Evolutionary conservation across 2,113 vertebrate genomes (phyloP), one percentile per base, ranked within the genome.

Genomic region (Saguinus imperator): DNA sequence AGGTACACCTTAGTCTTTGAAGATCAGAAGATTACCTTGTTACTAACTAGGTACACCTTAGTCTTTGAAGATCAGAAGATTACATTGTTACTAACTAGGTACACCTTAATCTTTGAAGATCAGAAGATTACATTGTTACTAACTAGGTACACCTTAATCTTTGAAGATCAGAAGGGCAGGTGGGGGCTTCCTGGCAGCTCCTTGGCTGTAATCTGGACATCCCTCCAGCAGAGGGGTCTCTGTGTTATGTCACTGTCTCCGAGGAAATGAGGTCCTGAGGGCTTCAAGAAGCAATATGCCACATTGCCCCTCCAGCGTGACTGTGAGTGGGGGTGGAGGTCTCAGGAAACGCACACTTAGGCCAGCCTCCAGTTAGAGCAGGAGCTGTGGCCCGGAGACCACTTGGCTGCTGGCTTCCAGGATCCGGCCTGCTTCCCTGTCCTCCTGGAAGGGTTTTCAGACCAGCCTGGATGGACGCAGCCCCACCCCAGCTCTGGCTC

Each of bases 321-420:
- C 27, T 76, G 48, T 5, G 32, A 32, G 64, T 20, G 5, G 55
- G 37, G 48, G 77, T 8, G 35, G 37, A n/a, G 90, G 29, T 1
- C 18, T 11, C 6, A 5, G n/a, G 43, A 23, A 18, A 17, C 1
- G 1, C 17, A 20, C 1, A 21, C 23, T 1, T 14, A 3, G 10
- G 29, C 55, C 21, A 17, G 35, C n/a, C 32, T 58, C 10, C 13
- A 4, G 75, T 12, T 3, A 7, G 13, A 76, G 13, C 32, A 18
- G 87, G 50, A 13, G 43, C 35, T 0, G 25, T 5, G 81, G 35
- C 64, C 32, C 45, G 8, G 1, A 57, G 73, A 37, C 5, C 25
- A 32, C 14, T 5, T 12, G 21, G 43, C 6, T 23, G 32, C 17
- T 50, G 21, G 45, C 10, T 72, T 32, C 35, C 3, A 35, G 35